Base-by-base conservation (phyloP, 2,797 vertebrate genomes). In the Eidolon dupreanum region DNA sequence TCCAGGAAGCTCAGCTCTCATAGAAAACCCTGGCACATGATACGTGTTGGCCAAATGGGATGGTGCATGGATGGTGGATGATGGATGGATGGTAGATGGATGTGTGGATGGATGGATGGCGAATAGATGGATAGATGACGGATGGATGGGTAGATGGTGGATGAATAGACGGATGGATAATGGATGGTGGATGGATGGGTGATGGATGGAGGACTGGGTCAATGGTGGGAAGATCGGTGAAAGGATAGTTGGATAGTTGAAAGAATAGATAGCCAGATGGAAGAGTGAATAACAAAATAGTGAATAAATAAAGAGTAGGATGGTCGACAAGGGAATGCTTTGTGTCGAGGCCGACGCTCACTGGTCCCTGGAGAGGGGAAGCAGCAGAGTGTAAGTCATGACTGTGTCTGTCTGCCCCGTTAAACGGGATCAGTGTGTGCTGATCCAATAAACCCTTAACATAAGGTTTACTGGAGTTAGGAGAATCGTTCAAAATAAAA, bases 71-170 rank as follows among this genome's bases (percentile, higher is more conserved):
- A 26, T 17, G 4, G 10, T 19, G 9, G 5, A 8, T 26, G 20
- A 0, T 24, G 36, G 55, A 5, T 57, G 53, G 16, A 16, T 31
- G 57, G 4, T 71, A 8, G 8, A 5, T 4, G 15, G 15, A 6
- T 19, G 33, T 5, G 1, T 63, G 7, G 28, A 1, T 33, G 15
- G 15, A 6, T 19, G 33, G 8, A 1, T 63, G 7, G 28, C 31
- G 1, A 26, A 8, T 7, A 2, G 33, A 0, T 24, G 17, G 20
- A 8, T 46, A 12, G 53, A 57, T 46, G 11, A 4, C 16, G 20
- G 3, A 0, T 31, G 17, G 26, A 1, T 28, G 10, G 15, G 2
- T 19, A 36, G 5, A 1, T 15, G 33, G 11, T 63, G 8, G 12
- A 20, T 11, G 5, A 33, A 20, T 11, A 3, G 46, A 1, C 17